A percentile compares a stretch with the other conserved stretches of the same genome.
Conservation (phyloP, 2,797 vertebrate genomes). For the Neoniphon sammara region DNA sequence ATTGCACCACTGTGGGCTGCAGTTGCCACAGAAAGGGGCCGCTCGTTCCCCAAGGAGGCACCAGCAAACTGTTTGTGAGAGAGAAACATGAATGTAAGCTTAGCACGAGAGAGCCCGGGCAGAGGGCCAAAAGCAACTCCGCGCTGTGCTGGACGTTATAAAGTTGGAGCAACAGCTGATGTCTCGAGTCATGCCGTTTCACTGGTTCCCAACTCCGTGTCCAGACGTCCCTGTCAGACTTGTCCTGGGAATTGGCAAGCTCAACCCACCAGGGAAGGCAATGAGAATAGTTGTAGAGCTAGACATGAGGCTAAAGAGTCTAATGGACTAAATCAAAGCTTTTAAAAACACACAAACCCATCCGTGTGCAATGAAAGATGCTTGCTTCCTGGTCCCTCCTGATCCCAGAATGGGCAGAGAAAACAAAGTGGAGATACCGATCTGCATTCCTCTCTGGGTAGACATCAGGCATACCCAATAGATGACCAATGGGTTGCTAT, state of each 20-base stretch:
- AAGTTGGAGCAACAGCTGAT: constrained; percentile 85
- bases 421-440: constrained; percentile 72
- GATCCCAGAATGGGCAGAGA: constrained; percentile 73
- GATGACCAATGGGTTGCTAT: constrained; percentile 63
- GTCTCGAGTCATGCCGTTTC: constrained; percentile 75
- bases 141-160: constrained; percentile 75
- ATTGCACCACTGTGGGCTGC: constrained; percentile 69
- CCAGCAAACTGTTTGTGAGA: constrained; percentile 79
- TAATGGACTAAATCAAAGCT: constrained; percentile 74
- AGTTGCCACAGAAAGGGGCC: constrained; percentile 77
- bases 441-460: constrained; percentile 73
- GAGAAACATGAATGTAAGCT: constrained; percentile 81
- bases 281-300: constrained; percentile 71
- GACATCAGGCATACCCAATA: constrained; percentile 60
- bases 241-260: constrained; percentile 84
- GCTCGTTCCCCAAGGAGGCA: constrained; percentile 73
- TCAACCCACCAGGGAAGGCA: constrained; percentile 78
- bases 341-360: constrained; percentile 72
- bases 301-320: constrained; percentile 72
- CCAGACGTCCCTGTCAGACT: constrained; percentile 81
- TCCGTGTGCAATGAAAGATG: constrained; percentile 73
- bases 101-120: constrained; percentile 79
- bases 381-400: constrained; percentile 54
- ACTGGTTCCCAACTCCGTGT: constrained; percentile 79
- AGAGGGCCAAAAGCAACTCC: constrained; percentile 80